A percentile compares a stretch with the other conserved stretches of the same genome.
These are phyloP conservation scores for Crossocerus cetratus DNA, from an alignment of 2,888 invertebrate species.

Conservation along the genomic window DNA sequence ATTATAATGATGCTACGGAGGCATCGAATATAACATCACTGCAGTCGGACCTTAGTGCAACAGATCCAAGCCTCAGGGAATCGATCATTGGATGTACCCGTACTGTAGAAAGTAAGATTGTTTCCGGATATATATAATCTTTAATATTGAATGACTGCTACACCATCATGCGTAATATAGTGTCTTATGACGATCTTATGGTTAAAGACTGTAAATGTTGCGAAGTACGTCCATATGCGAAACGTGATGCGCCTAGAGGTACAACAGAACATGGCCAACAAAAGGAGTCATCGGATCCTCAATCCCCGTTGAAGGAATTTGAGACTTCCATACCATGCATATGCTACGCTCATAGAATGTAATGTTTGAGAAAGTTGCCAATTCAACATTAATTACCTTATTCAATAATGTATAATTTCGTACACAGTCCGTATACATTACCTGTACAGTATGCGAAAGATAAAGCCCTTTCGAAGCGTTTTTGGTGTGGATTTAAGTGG, in stretches of 20 bases:
- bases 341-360: conserved; percentile 60
- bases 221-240: conserved; percentile 16
- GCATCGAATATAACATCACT: conserved; percentile 61
- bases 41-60: conserved; percentile 51
- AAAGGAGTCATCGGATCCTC: conserved; percentile 17
- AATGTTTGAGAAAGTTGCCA: conserved; percentile 25
- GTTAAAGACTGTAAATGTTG: conserved; percentile 51
- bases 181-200: conserved; percentile 16
- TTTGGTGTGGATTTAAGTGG: conserved; percentile 58
- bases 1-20: conserved; percentile 60
- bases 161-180: background rate
- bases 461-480: conserved; percentile 9
- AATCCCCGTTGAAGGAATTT: conserved; percentile 9
- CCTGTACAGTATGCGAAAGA: conserved; percentile 44
- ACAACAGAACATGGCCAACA: conserved; percentile 16
- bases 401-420: background rate
- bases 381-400: too few relatives aligned
- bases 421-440: conserved; percentile 42
- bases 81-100: conserved; percentile 8
- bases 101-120: conserved; percentile 6
- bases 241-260: conserved; percentile 12
- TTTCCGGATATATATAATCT: too few relatives aligned
- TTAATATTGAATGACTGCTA: conserved; percentile 15
- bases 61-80: conserved; percentile 18
- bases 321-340: conserved; percentile 48